These are phyloP conservation scores for Tetramorium alpestre DNA, from an alignment of 1,140 invertebrate species.

Conservation along the genomic window DNA sequence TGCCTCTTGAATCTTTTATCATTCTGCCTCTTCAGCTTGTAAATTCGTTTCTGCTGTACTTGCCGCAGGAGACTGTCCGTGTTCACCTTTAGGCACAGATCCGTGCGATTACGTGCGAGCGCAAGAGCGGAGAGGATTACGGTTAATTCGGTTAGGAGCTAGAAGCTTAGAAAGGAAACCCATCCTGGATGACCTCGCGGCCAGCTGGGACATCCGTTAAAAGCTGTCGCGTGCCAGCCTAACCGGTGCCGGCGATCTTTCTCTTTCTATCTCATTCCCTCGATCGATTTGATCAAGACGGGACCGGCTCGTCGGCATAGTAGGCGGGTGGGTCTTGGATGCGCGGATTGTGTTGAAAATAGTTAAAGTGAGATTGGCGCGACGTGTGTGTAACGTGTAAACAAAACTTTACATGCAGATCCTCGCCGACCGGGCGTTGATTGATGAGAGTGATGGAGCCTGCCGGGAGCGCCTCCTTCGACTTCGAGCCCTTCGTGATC, in stretches of 20 bases:
- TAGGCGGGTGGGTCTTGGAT: neutral
- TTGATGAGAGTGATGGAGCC: conserved; percentile 98
- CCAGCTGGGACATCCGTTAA: conserved; percentile 49
- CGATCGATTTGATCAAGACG: conserved; percentile 9
- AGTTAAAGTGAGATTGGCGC: conserved; percentile 22
- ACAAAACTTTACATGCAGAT: conserved; percentile 93
- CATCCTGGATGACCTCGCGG: conserved; percentile 69
- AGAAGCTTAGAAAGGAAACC: conserved; percentile 73
- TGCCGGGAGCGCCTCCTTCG: conserved; percentile 95
- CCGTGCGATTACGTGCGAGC: conserved; percentile 65
- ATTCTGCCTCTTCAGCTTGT: conserved; percentile 4
- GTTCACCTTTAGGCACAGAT: conserved; percentile 48
- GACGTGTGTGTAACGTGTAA: conserved; percentile 62
- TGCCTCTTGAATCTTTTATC: neutral
- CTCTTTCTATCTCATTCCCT: conserved; percentile 8
- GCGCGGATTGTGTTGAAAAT: neutral
- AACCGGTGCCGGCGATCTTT: conserved; percentile 20
- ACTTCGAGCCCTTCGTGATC: conserved; percentile 96
- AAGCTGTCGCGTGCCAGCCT: conserved; percentile 41
- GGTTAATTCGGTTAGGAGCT: conserved; percentile 72
- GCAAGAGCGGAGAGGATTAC: conserved; percentile 68
- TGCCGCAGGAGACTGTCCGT: conserved; percentile 18
- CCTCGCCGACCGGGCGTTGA: conserved; percentile 97
- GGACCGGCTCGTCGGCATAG: neutral
- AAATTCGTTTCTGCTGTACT: conserved; percentile 40